A percentile compares a stretch with the other conserved stretches of the same genome.
Conservation (phyloP, 2,113 vertebrate genomes). For the Petromus typicus region DNA sequence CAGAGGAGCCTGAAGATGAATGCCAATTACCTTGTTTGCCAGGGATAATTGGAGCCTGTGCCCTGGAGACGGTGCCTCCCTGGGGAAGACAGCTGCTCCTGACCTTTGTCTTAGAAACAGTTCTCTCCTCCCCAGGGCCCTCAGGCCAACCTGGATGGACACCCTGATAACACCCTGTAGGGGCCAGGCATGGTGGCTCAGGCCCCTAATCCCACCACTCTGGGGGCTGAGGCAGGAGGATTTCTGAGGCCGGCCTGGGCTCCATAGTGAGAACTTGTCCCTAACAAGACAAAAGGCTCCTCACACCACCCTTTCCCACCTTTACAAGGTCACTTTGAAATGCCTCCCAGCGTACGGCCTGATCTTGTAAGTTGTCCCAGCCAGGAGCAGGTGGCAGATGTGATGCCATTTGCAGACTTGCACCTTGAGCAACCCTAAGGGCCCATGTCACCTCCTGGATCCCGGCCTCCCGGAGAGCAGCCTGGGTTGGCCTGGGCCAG, state of each 20-base stretch:
- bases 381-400: conserved; percentile 32
- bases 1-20: conserved; percentile 41
- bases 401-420: neutral
- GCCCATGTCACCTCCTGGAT: conserved; percentile 3
- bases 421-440: conserved; percentile 19
- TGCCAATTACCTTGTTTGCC: conserved; percentile 73
- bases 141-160: no score
- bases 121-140: neutral
- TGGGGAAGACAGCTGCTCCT: conserved; percentile 52
- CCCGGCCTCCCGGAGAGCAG: conserved; percentile 54
- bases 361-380: neutral
- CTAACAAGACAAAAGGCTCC: neutral
- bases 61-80: conserved; percentile 34
- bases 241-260: neutral
- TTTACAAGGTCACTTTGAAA: neutral
- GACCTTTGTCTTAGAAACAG: neutral
- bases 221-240: neutral
- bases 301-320: neutral
- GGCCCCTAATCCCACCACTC: neutral
- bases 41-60: conserved; percentile 70
- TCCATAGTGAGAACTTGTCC: neutral
- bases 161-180: no score
- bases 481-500: conserved; percentile 33
- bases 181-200: neutral
- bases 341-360: neutral